These are phyloP conservation scores for Drosophila tanythrix DNA, from an alignment of 2,888 invertebrate species.

Conservation along the genomic window DNA sequence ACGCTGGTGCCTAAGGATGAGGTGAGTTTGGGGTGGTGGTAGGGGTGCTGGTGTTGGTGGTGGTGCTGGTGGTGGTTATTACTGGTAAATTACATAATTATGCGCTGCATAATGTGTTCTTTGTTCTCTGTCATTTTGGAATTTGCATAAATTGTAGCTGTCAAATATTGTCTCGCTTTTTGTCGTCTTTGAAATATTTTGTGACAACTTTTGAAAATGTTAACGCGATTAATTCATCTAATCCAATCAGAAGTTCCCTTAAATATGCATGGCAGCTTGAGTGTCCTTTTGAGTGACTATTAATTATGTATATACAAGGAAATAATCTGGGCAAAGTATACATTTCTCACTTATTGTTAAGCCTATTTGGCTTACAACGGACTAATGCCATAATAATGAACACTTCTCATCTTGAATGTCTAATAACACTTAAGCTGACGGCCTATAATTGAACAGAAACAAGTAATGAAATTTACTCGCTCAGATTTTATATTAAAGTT, in stretches of 20 bases:
- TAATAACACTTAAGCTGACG: background rate
- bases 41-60: too few species aligned
- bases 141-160: conserved; percentile 50
- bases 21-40: conserved; percentile 74
- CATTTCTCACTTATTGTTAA: background rate
- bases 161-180: conserved; percentile 15
- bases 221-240: conserved; percentile 20
- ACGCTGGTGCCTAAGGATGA: conserved; percentile 85
- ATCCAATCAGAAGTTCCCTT: conserved; percentile 6
- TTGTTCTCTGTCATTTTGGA: conserved; percentile 25
- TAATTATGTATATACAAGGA: conserved; percentile 8
- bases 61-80: background rate
- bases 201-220: conserved; percentile 4
- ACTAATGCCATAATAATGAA: background rate
- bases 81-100: conserved; percentile 42
- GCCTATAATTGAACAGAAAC: background rate
- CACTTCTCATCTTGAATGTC: background rate
- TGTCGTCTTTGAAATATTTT: conserved; percentile 17
- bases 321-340: background rate
- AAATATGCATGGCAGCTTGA: background rate
- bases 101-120: conserved; percentile 30
- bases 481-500: background rate
- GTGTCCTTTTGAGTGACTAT: conserved; percentile 20
- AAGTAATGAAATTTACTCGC: background rate
- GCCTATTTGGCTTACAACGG: background rate